These are phyloP conservation scores for Ashinkailepas kermadecensis DNA, from an alignment of 2,888 invertebrate species.

Conservation along the genomic window DNA sequence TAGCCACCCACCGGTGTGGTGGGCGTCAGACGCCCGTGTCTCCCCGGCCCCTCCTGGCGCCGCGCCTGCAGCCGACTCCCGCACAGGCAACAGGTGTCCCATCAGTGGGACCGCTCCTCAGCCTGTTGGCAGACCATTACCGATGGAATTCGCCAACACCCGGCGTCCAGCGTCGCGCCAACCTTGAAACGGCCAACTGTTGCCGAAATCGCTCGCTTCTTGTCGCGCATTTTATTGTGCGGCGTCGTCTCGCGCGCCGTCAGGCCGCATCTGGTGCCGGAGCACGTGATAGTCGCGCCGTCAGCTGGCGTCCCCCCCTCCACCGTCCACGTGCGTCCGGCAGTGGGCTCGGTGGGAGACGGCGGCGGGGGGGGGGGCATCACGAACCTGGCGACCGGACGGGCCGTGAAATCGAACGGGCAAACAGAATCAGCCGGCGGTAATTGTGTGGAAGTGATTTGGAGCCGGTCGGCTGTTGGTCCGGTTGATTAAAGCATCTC, in stretches of 20 bases:
- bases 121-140: background rate
- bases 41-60: background rate
- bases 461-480: background rate
- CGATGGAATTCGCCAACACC: background rate
- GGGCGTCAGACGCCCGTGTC: background rate
- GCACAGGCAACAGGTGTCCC: background rate
- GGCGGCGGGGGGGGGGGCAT: background rate
- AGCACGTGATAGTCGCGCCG: background rate
- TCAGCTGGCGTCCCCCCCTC: background rate
- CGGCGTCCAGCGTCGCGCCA: background rate
- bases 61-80: background rate
- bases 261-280: background rate
- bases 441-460: background rate
- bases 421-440: background rate
- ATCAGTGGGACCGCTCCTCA: background rate
- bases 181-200: background rate
- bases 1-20: too few relatives aligned
- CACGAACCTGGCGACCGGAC: background rate
- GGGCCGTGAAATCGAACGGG: background rate
- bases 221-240: background rate
- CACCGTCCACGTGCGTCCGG: background rate
- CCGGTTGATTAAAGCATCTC: background rate
- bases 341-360: background rate
- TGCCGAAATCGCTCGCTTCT: background rate
- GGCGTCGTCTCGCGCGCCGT: background rate